Conservation (phyloP, 2,888 invertebrate genomes). For the Pachydiplax longipennis region DNA sequence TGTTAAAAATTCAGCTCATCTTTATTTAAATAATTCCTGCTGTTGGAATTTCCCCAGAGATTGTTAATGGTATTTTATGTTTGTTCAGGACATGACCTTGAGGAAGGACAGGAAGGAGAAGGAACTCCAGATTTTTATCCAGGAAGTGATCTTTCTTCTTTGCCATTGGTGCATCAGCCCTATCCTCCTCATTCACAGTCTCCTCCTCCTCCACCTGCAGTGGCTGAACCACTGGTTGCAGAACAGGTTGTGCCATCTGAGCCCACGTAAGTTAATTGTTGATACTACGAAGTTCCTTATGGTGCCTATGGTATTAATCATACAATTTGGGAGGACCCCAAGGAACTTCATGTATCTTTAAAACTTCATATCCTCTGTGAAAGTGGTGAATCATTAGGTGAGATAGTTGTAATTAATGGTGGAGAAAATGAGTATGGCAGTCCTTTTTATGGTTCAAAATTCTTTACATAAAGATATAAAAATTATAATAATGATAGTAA, state of each 20-base stretch:
- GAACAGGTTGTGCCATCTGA: slow-evolving; percentile 77
- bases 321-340: background rate
- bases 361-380: background rate
- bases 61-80: no score
- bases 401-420: background rate
- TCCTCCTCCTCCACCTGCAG: slow-evolving; percentile 71
- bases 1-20: no score
- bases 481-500: no score
- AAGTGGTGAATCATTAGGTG: background rate
- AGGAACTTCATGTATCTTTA: background rate
- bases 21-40: no score
- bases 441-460: no score
- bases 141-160: slow-evolving; percentile 5
- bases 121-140: slow-evolving; percentile 64
- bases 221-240: slow-evolving; percentile 74
- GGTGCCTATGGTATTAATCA: background rate
- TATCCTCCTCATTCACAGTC: slow-evolving; percentile 68
- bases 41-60: no score
- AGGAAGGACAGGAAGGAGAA: slow-evolving; percentile 52
- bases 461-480: no score
- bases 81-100: slow-evolving; percentile 53
- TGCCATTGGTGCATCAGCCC: slow-evolving; percentile 5
- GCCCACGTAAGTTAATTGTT: slow-evolving; percentile 73
- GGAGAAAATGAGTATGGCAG: no score
- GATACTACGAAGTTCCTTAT: background rate